Conservation (phyloP, 37 sponge, comb jelly and placozoan genomes). For the Petrosia ficiformis region DNA sequence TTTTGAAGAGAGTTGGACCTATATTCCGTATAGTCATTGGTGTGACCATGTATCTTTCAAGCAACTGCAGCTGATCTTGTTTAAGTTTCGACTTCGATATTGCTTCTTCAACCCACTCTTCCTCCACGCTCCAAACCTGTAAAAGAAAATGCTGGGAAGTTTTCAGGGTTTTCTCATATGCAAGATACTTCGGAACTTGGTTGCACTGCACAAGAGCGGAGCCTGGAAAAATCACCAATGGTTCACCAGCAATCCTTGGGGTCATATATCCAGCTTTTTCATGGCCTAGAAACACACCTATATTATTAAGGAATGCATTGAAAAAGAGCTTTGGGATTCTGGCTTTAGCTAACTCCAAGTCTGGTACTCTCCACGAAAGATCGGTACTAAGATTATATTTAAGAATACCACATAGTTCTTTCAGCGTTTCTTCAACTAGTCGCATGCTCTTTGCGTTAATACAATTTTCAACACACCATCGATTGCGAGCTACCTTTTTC, state of each 20-base stretch:
- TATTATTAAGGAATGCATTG: constrained; percentile 37
- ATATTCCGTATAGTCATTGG: constrained; percentile 20
- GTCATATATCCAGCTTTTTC: constrained; percentile 56
- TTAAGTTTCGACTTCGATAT: constrained; percentile 20
- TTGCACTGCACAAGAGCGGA: constrained; percentile 41
- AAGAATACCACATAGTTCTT: constrained; percentile 38
- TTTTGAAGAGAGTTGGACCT: constrained; percentile 11
- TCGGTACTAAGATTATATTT: neutral
- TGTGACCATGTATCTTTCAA: constrained; percentile 10
- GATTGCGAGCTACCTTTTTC: constrained; percentile 25
- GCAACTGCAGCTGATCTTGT: constrained; percentile 13
- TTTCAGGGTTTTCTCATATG: constrained; percentile 61
- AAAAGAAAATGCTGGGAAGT: constrained; percentile 64
- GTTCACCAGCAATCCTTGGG: constrained; percentile 10
- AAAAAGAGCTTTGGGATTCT: constrained; percentile 42
- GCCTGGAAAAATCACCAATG: constrained; percentile 45
- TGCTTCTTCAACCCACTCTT: constrained; percentile 71
- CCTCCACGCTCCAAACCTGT: constrained; percentile 44
- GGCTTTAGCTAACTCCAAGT: constrained; percentile 21
- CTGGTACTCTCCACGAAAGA: neutral
- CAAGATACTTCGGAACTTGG: constrained; percentile 24
- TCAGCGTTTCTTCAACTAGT: constrained; percentile 50
- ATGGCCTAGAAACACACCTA: constrained; percentile 56
- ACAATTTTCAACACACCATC: constrained; percentile 69
- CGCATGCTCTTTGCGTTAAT: constrained; percentile 74